Percentiles rank a stretch among this genome's conserved stretches.
Conservation (phyloP, 2,888 invertebrate genomes). For the Rotaria sp. region DNA sequence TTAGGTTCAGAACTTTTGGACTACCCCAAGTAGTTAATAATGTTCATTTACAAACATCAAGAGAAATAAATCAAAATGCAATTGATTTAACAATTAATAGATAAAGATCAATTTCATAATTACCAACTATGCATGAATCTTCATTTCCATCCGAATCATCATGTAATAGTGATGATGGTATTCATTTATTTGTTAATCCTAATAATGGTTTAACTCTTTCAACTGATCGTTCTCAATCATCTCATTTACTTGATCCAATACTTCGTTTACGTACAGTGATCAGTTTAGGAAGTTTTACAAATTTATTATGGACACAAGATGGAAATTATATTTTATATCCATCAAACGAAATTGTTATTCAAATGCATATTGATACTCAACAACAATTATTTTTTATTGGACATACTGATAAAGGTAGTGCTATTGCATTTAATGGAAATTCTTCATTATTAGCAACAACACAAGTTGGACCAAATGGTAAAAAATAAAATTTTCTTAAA, state of each 20-base stretch:
- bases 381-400: constrained; percentile 54
- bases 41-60: not conserved
- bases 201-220: not conserved
- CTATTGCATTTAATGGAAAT: constrained; percentile 48
- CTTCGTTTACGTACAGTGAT: constrained; percentile 50
- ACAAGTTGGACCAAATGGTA: constrained; percentile 51
- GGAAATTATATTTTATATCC: constrained; percentile 51
- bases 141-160: not conserved
- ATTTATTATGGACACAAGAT: constrained; percentile 47
- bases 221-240: not conserved
- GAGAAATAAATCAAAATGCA: not conserved
- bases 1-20: too few relatives aligned
- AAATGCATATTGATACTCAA: constrained; percentile 50
- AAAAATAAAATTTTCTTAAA: too few relatives aligned
- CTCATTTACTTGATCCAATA: constrained; percentile 50
- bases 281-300: constrained; percentile 48
- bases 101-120: not conserved
- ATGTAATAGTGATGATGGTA: not conserved
- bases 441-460: constrained; percentile 52
- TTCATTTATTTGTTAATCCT: constrained; percentile 12
- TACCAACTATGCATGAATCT: not conserved
- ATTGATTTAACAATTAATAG: not conserved
- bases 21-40: too few relatives aligned
- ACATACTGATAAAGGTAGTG: constrained; percentile 55
- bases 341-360: constrained; percentile 53